Percentiles rank a stretch among this genome's conserved stretches.
These are phyloP conservation scores for Pimpla rufipes DNA, from an alignment of 2,888 invertebrate species.

Conservation along the genomic window DNA sequence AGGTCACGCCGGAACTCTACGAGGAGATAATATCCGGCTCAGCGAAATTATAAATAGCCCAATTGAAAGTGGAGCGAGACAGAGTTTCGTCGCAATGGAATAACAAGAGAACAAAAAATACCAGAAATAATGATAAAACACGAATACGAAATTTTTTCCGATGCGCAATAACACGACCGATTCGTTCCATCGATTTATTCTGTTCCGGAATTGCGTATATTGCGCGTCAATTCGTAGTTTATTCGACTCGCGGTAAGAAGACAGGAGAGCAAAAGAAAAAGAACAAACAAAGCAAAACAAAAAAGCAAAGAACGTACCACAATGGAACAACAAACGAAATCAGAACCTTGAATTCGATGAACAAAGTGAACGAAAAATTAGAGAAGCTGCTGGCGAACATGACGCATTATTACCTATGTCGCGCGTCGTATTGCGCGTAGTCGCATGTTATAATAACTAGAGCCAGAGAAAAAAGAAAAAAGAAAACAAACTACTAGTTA, in stretches of 20 bases:
- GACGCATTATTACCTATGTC: conserved; percentile 24
- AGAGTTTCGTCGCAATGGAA: conserved; percentile 48
- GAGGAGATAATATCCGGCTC: conserved; percentile 86
- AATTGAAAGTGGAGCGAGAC: conserved; percentile 9
- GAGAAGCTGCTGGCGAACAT: conserved; percentile 42
- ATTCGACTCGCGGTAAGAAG: conserved; percentile 66
- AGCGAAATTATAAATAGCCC: conserved; percentile 81
- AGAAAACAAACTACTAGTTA: conserved; percentile 50
- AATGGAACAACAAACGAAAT: conserved; percentile 12
- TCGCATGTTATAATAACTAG: conserved; percentile 55
- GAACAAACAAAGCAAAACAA: conserved; percentile 17
- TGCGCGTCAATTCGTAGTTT: conserved; percentile 55
- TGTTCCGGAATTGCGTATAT: conserved; percentile 61
- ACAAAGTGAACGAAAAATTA: conserved; percentile 17
- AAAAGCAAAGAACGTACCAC: conserved; percentile 16
- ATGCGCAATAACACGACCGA: conserved; percentile 49
- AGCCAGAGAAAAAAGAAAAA: conserved; percentile 35
- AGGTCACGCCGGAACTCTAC: conserved; percentile 87
- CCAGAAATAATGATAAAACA: conserved; percentile 14
- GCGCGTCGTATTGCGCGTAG: conserved; percentile 35
- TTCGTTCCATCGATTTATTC: conserved; percentile 55
- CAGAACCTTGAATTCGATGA: conserved; percentile 48
- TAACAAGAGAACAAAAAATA: conserved; percentile 20
- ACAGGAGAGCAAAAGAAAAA: conserved; percentile 16
- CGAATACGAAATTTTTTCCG: conserved; percentile 42